These are phyloP conservation scores for Oligia latruncula DNA, from an alignment of 2,888 invertebrate genomes.

Conservation along the genomic window DNA sequence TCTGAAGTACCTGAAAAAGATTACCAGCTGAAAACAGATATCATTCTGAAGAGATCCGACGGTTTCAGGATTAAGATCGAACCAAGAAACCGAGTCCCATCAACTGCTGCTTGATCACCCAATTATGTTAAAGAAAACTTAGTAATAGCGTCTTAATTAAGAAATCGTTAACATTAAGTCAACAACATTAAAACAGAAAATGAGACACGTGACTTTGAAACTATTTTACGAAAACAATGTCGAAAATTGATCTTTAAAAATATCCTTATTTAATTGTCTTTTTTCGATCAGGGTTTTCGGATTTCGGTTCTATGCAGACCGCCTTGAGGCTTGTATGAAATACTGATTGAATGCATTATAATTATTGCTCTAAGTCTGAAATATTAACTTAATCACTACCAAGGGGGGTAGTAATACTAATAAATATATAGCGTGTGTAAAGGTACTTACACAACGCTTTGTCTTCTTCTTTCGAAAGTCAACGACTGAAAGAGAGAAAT, in stretches of 20 bases:
- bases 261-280: neutral
- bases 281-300: neutral
- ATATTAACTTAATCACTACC: no score
- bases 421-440: no score
- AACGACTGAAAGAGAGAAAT: no score
- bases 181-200: slow-evolving; percentile 1
- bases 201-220: neutral
- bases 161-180: slow-evolving; percentile 21
- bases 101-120: slow-evolving; percentile 47
- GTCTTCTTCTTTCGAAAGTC: no score
- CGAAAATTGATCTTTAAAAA: neutral
- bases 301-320: neutral
- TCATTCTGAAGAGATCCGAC: slow-evolving; percentile 93
- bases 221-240: neutral
- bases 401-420: no score
- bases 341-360: neutral
- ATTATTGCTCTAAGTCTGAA: neutral
- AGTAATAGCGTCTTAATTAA: slow-evolving; percentile 33
- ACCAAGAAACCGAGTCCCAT: slow-evolving; percentile 87
- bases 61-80: slow-evolving; percentile 93
- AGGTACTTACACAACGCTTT: no score
- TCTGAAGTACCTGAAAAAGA: slow-evolving; percentile 92
- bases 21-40: slow-evolving; percentile 92
- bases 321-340: neutral
- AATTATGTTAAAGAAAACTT: slow-evolving; percentile 8